These are phyloP conservation scores for Tachysurus vachellii DNA, from an alignment of 2,113 vertebrate genomes.

Conservation along the genomic window DNA sequence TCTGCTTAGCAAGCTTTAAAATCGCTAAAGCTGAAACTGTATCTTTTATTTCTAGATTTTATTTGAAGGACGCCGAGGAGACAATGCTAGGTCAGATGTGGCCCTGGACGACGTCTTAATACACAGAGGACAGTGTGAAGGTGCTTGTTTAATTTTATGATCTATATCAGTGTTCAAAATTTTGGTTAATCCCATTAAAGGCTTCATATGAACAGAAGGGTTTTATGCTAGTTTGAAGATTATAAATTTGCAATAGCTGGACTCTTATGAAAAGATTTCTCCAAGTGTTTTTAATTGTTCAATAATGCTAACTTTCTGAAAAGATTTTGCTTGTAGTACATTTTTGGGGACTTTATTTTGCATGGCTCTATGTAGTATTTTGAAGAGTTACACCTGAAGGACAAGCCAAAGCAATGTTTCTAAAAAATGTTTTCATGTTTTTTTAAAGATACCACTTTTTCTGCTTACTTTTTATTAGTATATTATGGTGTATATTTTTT, in stretches of 20 bases:
- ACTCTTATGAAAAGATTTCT: no score
- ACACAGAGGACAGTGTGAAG: constrained; percentile 66
- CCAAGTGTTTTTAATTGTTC: no score
- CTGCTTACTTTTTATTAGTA: no score
- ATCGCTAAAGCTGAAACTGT: background rate
- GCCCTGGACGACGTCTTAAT: constrained; percentile 78
- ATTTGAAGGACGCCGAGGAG: constrained; percentile 75
- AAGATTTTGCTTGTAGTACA: no score
- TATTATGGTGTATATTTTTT: no score
- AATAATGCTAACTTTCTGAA: no score
- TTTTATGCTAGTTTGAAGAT: no score
- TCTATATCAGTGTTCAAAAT: background rate
- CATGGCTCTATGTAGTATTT: background rate
- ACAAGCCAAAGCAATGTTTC: no score
- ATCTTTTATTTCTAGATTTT: constrained; percentile 67
- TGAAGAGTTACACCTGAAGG: no score
- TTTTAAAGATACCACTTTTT: no score
- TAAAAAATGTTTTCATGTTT: no score
- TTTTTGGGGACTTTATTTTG: background rate
- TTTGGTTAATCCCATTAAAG: background rate
- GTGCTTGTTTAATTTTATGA: constrained; percentile 54
- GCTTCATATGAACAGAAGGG: no score
- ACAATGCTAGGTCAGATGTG: constrained; percentile 68
- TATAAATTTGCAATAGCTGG: background rate
- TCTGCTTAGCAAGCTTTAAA: background rate